phyloP scores from a whole-genome alignment of 2,888 invertebrate species.

The Pyrrhosoma nymphula region DNA sequence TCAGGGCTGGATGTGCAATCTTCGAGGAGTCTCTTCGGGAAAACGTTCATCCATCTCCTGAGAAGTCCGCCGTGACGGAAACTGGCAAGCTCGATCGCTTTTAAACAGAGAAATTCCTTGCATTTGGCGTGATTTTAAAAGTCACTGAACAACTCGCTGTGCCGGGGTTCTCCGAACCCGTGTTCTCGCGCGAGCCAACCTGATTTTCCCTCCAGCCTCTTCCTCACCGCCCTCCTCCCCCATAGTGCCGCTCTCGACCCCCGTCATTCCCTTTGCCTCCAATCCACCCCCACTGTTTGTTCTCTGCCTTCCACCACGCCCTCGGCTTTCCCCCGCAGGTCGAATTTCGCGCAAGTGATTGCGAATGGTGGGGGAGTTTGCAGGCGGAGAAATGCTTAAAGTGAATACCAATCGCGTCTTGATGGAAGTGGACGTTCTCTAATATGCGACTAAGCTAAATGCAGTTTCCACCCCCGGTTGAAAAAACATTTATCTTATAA shows the following conservation, averaged over 20 bases:
- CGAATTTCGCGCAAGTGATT: neutral
- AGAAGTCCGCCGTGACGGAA: slow-evolving; percentile 6
- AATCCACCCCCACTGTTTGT: neutral
- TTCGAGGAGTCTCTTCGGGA: slow-evolving; percentile 9
- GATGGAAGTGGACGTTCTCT: neutral
- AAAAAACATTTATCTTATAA: no score
- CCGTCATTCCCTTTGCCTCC: neutral
- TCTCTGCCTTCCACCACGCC: no score
- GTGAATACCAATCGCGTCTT: neutral
- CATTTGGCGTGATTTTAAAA: slow-evolving; percentile 22
- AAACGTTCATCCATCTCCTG: neutral
- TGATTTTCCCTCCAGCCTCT: neutral
- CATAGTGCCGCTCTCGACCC: neutral
- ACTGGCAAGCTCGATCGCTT: neutral
- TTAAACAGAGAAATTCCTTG: neutral
- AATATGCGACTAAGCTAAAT: no score
- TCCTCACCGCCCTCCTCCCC: neutral
- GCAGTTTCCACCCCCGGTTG: no score
- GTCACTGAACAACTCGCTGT: neutral
- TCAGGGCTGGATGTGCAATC: neutral
- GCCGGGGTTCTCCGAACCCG: neutral
- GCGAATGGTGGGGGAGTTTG: neutral
- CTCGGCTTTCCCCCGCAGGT: neutral
- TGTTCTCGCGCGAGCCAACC: neutral
- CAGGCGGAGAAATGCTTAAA: neutral